phyloP scores from a whole-genome alignment of 2,888 invertebrate genomes.

The Lasius platythorax region DNA sequence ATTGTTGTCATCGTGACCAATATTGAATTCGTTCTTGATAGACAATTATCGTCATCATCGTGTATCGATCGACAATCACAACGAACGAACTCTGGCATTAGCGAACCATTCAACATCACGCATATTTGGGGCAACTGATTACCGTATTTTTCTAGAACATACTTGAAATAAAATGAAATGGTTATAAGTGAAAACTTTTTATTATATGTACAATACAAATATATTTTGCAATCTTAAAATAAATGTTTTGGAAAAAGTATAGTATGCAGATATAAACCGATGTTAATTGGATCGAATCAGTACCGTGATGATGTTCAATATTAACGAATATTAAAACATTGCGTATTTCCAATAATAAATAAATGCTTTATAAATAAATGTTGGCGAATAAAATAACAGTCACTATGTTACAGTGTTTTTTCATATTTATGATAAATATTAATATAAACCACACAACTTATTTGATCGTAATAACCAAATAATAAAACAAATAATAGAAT shows the following conservation, averaged over 20 bases:
- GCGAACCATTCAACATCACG: conserved; percentile 63
- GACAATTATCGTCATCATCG: conserved; percentile 71
- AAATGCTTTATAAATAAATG: conserved; percentile 7
- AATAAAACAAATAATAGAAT: conserved; percentile 15
- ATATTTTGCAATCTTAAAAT: conserved; percentile 11
- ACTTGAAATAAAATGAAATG: conserved; percentile 29
- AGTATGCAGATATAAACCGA: conserved; percentile 2
- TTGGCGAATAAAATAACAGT: conserved; percentile 30
- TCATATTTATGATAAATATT: conserved; percentile 30
- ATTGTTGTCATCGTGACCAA: conserved; percentile 64
- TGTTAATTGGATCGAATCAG: not conserved
- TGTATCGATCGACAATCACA: conserved; percentile 67
- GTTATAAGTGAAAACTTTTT: not conserved
- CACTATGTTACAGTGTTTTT: not conserved
- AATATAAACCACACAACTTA: conserved; percentile 28
- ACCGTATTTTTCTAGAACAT: conserved; percentile 19
- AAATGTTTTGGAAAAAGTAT: not conserved
- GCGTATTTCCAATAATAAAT: conserved; percentile 26
- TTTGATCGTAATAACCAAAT: conserved; percentile 24
- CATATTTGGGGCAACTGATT: conserved; percentile 45
- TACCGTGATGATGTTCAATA: conserved; percentile 1
- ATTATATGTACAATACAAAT: conserved; percentile 2
- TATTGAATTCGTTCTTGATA: conserved; percentile 72
- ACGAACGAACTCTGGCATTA: conserved; percentile 69
- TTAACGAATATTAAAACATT: conserved; percentile 26